A percentile compares a stretch with the other conserved stretches of the same genome.
Conservation (phyloP, 2,888 invertebrate species). For the Flabesymbios commensalis region DNA sequence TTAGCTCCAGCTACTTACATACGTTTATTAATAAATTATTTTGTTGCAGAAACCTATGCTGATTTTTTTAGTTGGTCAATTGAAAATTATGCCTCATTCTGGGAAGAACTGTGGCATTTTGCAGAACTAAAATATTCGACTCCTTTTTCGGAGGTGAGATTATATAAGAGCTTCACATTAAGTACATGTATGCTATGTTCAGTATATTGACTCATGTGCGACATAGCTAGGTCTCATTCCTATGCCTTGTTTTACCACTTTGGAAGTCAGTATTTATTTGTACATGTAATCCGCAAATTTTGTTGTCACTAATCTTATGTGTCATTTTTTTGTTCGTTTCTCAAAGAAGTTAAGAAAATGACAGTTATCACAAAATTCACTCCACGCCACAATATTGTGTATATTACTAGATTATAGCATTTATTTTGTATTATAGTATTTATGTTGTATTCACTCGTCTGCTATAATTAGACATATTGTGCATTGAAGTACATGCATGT, state of each 20-base stretch:
- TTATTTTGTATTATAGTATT: no score
- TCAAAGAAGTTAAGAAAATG: no score
- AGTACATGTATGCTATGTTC: not conserved
- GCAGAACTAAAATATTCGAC: conserved; percentile 59
- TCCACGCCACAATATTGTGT: no score
- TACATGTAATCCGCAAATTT: no score
- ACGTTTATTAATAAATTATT: no score
- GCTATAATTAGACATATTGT: not conserved
- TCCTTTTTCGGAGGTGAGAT: conserved; percentile 50
- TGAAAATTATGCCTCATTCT: conserved; percentile 63
- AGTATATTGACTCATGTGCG: not conserved
- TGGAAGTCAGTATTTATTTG: no score
- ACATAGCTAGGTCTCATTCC: not conserved
- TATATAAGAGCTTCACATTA: not conserved
- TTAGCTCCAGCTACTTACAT: no score
- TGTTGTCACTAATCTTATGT: no score
- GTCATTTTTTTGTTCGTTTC: no score
- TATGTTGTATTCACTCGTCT: no score
- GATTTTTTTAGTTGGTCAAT: conserved; percentile 64
- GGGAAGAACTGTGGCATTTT: conserved; percentile 63
- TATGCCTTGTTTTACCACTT: not conserved
- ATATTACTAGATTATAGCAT: no score
- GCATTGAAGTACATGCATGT: not conserved
- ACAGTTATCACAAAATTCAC: no score
- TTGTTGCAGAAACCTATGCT: conserved; percentile 59